Evolutionary conservation across 2,888 invertebrate genomes (phyloP), one percentile per base, ranked within the genome.

Genomic region (Drosophila barbarae): DNA sequence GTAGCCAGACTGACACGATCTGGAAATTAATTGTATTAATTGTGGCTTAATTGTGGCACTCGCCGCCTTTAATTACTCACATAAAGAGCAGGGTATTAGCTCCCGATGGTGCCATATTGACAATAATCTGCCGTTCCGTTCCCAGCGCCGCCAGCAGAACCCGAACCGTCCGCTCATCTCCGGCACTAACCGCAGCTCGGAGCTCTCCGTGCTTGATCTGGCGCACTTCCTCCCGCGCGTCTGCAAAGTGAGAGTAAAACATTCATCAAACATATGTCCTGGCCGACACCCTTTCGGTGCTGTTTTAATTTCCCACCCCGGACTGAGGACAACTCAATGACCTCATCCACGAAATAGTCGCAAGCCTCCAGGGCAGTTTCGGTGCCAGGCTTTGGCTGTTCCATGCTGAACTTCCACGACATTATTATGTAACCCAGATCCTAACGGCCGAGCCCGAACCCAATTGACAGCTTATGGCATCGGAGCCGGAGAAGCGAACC

Each of bases 51-150:
- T n/a, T 12, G 12, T 26, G 8, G 12, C 2, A n/a, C 5, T 5
- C 4, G 5, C 12, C 5, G 0, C 12, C 5, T n/a, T 1, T 2
- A 35, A n/a, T 32, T 34, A 91, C 93, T 92, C 87, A 96, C 96
- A 94, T 92, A 87, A 96, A 97, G 32, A 98, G 90, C 69, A 98
- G 89, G 0, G 97, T 96, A 84, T 95, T 96, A 21, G 95, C 95
- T 1, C 97, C 97, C 65, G 94, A 94, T 1, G 96, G 96, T 4
- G 96, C 94, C 91, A 96, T 92, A 88, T 98, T 98, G 73, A 96
- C 92, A 55, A 97, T 92, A 51, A 93, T 92, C 53, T 93, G 93
- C 0, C 94, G 93, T 76, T 93, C 90, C 26, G 42, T 87, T 0
- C 93, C 93, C 50, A 94, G 89, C 7, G 93, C 92, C 50, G 92